These are phyloP conservation scores for Phodopus roborovskii DNA, from an alignment of 2,113 vertebrate genomes.

Conservation along the genomic window DNA sequence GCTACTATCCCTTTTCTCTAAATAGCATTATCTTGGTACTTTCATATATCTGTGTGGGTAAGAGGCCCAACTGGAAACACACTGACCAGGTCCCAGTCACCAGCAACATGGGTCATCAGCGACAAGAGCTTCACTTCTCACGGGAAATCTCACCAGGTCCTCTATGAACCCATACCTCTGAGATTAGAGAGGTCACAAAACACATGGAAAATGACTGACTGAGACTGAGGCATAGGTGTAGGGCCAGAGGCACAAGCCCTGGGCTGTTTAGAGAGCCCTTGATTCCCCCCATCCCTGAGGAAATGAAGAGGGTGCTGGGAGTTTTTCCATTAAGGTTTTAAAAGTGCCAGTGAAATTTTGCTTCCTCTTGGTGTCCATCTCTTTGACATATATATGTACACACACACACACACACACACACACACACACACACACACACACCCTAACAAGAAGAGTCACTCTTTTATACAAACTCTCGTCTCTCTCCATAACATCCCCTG, in stretches of 20 bases:
- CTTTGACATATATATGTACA: background rate
- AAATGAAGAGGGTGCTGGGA: background rate
- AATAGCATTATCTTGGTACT: background rate
- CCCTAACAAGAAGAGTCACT: slow-evolving; percentile 52
- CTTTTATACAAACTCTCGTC: slow-evolving; percentile 19
- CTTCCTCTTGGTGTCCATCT: slow-evolving; percentile 30
- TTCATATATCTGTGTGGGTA: background rate
- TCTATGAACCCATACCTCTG: background rate
- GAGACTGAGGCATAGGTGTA: background rate
- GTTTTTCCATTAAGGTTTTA: background rate
- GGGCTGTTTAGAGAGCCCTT: background rate
- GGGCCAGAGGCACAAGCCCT: background rate
- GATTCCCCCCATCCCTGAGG: background rate
- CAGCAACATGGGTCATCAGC: no score
- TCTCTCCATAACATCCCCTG: slow-evolving; percentile 24
- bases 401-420: background rate
- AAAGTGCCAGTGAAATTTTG: slow-evolving; percentile 28
- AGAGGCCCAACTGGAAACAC: background rate
- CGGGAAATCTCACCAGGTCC: background rate
- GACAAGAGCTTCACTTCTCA: rapidly evolving
- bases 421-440: background rate
- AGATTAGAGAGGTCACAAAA: background rate
- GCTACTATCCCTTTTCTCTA: background rate
- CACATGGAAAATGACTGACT: background rate
- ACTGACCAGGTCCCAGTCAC: no score